These are phyloP conservation scores for Zaprionus africanus DNA, from an alignment of 1,140 invertebrate genomes.

Conservation along the genomic window DNA sequence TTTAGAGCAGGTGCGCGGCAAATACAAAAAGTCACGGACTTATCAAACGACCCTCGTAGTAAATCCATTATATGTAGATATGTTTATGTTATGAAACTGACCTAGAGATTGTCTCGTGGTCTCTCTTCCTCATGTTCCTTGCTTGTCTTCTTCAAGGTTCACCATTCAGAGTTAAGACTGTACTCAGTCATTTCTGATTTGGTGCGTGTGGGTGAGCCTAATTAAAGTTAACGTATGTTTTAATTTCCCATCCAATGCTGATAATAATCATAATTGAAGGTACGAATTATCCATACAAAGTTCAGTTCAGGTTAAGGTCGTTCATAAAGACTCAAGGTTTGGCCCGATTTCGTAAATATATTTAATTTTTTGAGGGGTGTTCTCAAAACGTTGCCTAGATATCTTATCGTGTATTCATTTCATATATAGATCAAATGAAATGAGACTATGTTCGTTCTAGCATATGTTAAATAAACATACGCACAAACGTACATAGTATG, in stretches of 20 bases:
- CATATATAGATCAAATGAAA: not conserved
- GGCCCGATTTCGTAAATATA: not conserved
- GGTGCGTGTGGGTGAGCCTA: not conserved
- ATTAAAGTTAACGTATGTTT: not conserved
- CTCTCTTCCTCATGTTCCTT: too few species aligned
- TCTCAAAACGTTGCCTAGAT: not conserved
- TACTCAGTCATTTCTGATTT: not conserved
- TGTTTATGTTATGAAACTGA: not conserved
- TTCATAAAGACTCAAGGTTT: not conserved
- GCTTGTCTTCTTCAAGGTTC: not conserved
- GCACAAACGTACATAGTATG: not conserved
- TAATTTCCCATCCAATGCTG: not conserved
- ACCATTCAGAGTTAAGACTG: not conserved
- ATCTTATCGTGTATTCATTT: not conserved
- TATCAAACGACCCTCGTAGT: too few species aligned
- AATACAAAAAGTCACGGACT: too few species aligned
- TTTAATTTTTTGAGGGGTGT: not conserved
- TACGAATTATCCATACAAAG: not conserved
- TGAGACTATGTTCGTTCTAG: slow-evolving; percentile 8
- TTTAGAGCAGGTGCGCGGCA: too few species aligned
- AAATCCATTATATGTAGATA: not conserved
- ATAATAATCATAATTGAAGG: not conserved
- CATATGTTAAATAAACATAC: slow-evolving; percentile 16
- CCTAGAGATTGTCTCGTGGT: too few species aligned
- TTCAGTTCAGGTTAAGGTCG: slow-evolving; percentile 8